Evolutionary conservation across 2,888 invertebrate species (phyloP).

Genomic region (Fragum sueziense): DNA sequence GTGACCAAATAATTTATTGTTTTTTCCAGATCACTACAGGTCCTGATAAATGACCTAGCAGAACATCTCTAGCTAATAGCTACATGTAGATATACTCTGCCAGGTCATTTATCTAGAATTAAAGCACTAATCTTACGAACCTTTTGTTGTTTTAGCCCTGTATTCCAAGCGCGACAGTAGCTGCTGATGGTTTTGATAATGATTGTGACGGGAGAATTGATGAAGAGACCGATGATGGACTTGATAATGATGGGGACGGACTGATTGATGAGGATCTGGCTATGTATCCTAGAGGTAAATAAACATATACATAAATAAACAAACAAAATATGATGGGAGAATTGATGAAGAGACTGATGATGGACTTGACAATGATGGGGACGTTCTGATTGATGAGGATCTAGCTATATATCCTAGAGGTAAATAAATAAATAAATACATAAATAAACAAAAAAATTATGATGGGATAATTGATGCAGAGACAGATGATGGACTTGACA

Average conservation of each 20-base stretch:
- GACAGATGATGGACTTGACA: conserved; percentile 58
- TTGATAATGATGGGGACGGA: conserved; percentile 67
- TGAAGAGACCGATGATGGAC: conserved; percentile 60
- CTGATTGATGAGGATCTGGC: conserved; percentile 67
- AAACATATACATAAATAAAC: no score
- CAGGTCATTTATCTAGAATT: no score
- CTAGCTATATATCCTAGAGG: conserved; percentile 59
- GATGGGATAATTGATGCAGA: conserved; percentile 64
- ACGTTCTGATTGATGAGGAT: conserved; percentile 68
- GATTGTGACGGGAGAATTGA: conserved; percentile 66
- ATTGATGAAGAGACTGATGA: conserved; percentile 63
- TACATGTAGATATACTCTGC: no score
- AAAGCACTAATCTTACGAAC: neutral
- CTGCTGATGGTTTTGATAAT: conserved; percentile 63
- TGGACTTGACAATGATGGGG: conserved; percentile 64
- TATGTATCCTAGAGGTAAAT: conserved; percentile 54
- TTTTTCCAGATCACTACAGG: no score
- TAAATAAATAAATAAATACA: no score
- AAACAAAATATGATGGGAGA: conserved; percentile 63
- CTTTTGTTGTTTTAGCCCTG: conserved; percentile 41
- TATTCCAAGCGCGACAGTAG: conserved; percentile 26
- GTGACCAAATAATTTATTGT: no score
- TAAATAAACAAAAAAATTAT: no score
- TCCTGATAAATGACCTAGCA: no score
- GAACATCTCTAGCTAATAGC: no score